A percentile compares a stretch with the other conserved stretches of the same genome.
phyloP scores from a whole-genome alignment of 2,113 vertebrate genomes.

The Odobenus rosmarus region DNA sequence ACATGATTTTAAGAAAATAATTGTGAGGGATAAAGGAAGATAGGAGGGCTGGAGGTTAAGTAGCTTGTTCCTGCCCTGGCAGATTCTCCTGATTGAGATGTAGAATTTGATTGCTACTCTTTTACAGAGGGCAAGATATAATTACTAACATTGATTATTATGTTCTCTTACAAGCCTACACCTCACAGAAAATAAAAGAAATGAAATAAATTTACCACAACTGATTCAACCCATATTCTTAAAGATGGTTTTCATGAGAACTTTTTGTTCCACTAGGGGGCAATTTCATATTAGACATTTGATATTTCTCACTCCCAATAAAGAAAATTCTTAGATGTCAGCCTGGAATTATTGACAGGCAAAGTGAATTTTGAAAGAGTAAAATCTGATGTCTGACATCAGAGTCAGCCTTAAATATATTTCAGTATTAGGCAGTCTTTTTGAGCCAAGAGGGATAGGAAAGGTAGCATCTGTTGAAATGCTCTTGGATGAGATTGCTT shows the following conservation, averaged over 20 bases:
- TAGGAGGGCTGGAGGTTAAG: not conserved
- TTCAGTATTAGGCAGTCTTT: not conserved
- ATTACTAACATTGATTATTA: not conserved
- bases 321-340: conserved; percentile 46
- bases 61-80: not conserved
- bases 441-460: not conserved
- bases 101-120: not conserved
- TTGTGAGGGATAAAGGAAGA: not conserved
- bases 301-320: not conserved
- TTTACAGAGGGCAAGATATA: not conserved
- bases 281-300: conserved; percentile 76
- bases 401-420: conserved; percentile 27
- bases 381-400: conserved; percentile 35
- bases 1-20: not conserved
- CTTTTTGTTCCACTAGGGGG: conserved; percentile 71
- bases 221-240: not conserved
- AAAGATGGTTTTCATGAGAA: not conserved
- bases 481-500: conserved; percentile 29
- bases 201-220: not conserved
- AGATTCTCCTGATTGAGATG: not conserved
- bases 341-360: conserved; percentile 15
- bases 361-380: conserved; percentile 7
- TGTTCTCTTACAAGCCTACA: not conserved
- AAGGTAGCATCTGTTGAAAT: not conserved
- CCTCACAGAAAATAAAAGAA: not conserved